phyloP scores from a whole-genome alignment of 53 echinoderm and acorn worm species.

The Paracentrotus lividus region DNA sequence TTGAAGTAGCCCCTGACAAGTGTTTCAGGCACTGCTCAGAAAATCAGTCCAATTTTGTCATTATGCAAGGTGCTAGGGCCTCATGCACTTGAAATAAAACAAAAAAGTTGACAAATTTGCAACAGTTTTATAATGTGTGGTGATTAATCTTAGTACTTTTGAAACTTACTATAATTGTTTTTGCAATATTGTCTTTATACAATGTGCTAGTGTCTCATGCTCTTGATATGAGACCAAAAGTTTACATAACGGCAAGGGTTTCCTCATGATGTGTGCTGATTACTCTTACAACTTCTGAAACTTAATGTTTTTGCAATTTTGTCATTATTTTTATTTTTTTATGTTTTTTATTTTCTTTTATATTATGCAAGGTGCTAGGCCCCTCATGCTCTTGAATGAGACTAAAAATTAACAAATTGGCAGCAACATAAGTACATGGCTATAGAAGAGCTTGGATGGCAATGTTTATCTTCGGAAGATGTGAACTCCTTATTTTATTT shows the following conservation, averaged over 20 bases:
- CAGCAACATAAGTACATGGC: neutral
- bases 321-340: too few species aligned
- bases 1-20: neutral
- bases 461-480: neutral
- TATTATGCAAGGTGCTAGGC: too few species aligned
- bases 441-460: neutral
- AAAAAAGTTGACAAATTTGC: neutral
- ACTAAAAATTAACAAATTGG: neutral
- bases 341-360: too few species aligned
- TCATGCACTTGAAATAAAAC: neutral
- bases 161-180: neutral
- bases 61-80: neutral
- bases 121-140: neutral
- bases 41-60: slow-evolving; percentile 11
- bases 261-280: neutral
- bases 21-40: slow-evolving; percentile 35
- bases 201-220: too few species aligned
- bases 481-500: neutral
- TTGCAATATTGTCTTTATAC: too few species aligned
- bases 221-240: neutral
- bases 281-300: neutral
- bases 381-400: too few species aligned
- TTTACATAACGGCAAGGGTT: neutral
- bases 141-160: neutral
- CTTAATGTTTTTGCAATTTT: too few species aligned